phyloP scores from a whole-genome alignment of 2,888 invertebrate genomes.

The Gibbula magus region DNA sequence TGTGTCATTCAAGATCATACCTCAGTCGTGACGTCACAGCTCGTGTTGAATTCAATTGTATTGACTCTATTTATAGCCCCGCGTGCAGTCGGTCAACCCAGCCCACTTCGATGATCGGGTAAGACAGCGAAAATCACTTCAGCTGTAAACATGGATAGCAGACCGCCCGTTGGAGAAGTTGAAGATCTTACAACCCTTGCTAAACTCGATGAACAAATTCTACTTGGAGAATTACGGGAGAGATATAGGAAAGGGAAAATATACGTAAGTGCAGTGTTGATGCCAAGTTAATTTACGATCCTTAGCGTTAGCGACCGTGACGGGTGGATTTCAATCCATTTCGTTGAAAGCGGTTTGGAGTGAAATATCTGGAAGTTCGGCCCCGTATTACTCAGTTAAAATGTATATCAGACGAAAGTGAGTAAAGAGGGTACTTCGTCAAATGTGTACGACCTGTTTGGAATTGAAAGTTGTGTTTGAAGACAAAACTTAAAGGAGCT shows the following conservation, averaged over 20 bases:
- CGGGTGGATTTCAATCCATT: neutral
- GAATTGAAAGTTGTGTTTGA: too few species aligned
- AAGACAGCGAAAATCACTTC: neutral
- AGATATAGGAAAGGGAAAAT: conserved; percentile 65
- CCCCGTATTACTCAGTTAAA: too few species aligned
- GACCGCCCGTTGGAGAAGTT: conserved; percentile 56
- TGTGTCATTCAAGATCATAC: neutral
- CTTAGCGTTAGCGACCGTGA: neutral
- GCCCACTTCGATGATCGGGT: neutral
- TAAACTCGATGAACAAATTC: conserved; percentile 65
- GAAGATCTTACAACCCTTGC: conserved; percentile 68
- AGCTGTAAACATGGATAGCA: conserved; percentile 51
- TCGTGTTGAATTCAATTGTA: neutral
- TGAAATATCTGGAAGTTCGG: too few species aligned
- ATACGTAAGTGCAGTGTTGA: conserved; percentile 61
- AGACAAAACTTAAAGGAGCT: too few species aligned
- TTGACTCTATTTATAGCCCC: neutral
- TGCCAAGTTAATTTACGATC: neutral
- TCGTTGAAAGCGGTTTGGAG: too few species aligned
- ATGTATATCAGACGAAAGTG: too few species aligned
- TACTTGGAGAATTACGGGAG: conserved; percentile 64
- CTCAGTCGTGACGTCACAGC: neutral
- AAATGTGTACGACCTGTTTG: too few species aligned
- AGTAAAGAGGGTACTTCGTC: too few species aligned
- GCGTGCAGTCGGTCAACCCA: neutral